A percentile compares a stretch with the other conserved stretches of the same genome.
Evolutionary conservation across 1,140 invertebrate species (phyloP).

Genomic region (Drosophila seguyi): DNA sequence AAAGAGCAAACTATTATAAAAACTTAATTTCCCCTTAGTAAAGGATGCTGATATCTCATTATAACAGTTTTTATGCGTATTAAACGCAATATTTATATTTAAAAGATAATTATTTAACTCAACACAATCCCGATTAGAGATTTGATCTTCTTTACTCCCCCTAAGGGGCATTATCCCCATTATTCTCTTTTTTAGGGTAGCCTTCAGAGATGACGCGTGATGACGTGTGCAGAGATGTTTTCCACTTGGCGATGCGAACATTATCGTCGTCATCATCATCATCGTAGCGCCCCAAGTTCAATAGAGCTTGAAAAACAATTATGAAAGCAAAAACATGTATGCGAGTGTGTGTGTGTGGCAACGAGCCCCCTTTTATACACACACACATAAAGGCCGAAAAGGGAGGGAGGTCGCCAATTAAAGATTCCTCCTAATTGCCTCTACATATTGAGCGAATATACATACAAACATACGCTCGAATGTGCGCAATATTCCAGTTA

Average conservation of each 20-base stretch:
- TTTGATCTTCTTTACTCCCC: too few species aligned
- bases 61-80: background rate
- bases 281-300: slow-evolving; percentile 55
- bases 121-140: background rate
- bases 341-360: slow-evolving; percentile 49
- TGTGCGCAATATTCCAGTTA: slow-evolving; percentile 32
- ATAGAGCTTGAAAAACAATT: slow-evolving; percentile 78
- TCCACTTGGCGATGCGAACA: slow-evolving; percentile 45
- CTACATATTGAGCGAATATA: slow-evolving; percentile 10
- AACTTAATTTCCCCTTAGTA: background rate
- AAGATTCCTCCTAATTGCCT: slow-evolving; percentile 69
- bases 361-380: slow-evolving; percentile 50
- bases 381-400: background rate
- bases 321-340: slow-evolving; percentile 44
- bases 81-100: background rate
- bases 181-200: slow-evolving; percentile 5
- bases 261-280: slow-evolving; percentile 41
- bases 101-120: background rate
- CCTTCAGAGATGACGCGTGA: slow-evolving; percentile 32
- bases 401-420: slow-evolving; percentile 59
- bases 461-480: background rate
- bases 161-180: background rate
- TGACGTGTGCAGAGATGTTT: slow-evolving; percentile 72
- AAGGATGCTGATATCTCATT: background rate
- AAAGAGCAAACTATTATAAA: too few species aligned